Evolutionary conservation across 2,797 vertebrate genomes (phyloP).

Genomic region (Mionectes olivaceus): DNA sequence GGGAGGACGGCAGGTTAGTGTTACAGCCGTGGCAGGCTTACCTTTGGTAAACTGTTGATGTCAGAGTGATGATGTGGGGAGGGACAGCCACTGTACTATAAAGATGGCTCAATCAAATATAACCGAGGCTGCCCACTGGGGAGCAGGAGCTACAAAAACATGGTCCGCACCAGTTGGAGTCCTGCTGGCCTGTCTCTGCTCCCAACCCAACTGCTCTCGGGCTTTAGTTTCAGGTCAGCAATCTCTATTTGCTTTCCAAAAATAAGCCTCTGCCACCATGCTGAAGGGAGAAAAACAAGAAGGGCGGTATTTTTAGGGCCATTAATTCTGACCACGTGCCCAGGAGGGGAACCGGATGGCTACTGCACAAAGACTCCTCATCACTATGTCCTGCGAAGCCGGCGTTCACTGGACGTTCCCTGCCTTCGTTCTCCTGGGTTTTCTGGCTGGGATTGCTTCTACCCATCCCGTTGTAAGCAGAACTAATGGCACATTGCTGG

Average conservation of each 20-base stretch:
- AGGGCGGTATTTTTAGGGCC: constrained; percentile 98
- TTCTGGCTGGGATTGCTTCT: constrained; percentile 86
- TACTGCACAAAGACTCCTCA: constrained; percentile 90
- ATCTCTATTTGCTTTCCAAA: constrained; percentile 91
- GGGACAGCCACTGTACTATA: constrained; percentile 72
- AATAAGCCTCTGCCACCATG: constrained; percentile 96
- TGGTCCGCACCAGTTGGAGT: constrained; percentile 86
- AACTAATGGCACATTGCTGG: constrained; percentile 87
- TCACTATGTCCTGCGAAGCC: constrained; percentile 94
- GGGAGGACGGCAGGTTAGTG: constrained; percentile 74
- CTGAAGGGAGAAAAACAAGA: constrained; percentile 95
- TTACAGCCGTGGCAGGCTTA: constrained; percentile 76
- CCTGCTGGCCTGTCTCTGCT: constrained; percentile 77
- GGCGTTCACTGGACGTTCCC: constrained; percentile 86
- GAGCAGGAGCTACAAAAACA: constrained; percentile 86
- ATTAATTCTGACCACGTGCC: constrained; percentile 97
- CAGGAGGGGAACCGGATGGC: constrained; percentile 94
- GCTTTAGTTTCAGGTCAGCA: constrained; percentile 92
- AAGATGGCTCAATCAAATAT: constrained; percentile 77
- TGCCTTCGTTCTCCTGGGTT: constrained; percentile 85
- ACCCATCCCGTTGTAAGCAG: constrained; percentile 81
- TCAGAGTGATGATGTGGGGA: constrained; percentile 85
- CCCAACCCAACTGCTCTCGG: constrained; percentile 77
- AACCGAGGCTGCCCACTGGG: constrained; percentile 60
- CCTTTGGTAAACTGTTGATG: constrained; percentile 80